Percentiles rank a stretch among this genome's conserved stretches.
Conservation (phyloP, 2,888 invertebrate genomes). For the Scotopteryx bipunctaria region DNA sequence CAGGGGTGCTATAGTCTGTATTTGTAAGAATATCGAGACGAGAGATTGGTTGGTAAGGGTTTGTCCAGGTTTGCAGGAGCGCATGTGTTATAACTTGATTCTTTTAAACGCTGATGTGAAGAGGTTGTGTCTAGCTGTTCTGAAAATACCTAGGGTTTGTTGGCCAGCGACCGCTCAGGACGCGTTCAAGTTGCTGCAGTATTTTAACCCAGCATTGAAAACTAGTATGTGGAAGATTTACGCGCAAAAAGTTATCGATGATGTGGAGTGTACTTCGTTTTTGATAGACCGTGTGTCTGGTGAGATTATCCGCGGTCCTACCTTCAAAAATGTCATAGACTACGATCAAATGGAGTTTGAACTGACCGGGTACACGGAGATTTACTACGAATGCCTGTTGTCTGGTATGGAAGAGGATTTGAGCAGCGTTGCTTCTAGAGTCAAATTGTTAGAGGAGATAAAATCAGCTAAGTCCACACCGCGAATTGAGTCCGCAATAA, state of each 20-base stretch:
- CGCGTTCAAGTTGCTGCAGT: slow-evolving; percentile 70
- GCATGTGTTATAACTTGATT: slow-evolving; percentile 64
- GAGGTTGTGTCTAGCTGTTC: slow-evolving; percentile 63
- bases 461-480: slow-evolving; percentile 57
- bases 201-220: slow-evolving; percentile 69
- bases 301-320: slow-evolving; percentile 67
- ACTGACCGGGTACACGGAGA: slow-evolving; percentile 67
- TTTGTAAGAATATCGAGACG: slow-evolving; percentile 67
- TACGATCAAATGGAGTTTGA: slow-evolving; percentile 73
- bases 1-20: slow-evolving; percentile 70
- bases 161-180: slow-evolving; percentile 70
- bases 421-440: slow-evolving; percentile 66
- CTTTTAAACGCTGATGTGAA: slow-evolving; percentile 66
- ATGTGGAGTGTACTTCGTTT: slow-evolving; percentile 63
- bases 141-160: slow-evolving; percentile 62
- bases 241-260: slow-evolving; percentile 56
- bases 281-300: slow-evolving; percentile 68
- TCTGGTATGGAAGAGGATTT: slow-evolving; percentile 64
- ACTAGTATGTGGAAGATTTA: slow-evolving; percentile 68
- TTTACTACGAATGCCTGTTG: slow-evolving; percentile 67
- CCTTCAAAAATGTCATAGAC: slow-evolving; percentile 72
- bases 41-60: slow-evolving; percentile 72
- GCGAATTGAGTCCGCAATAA: slow-evolving; percentile 43
- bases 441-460: slow-evolving; percentile 62
- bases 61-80: slow-evolving; percentile 68